Conservation (phyloP, 1,140 invertebrate species). For the Belonocnema kinseyi region DNA sequence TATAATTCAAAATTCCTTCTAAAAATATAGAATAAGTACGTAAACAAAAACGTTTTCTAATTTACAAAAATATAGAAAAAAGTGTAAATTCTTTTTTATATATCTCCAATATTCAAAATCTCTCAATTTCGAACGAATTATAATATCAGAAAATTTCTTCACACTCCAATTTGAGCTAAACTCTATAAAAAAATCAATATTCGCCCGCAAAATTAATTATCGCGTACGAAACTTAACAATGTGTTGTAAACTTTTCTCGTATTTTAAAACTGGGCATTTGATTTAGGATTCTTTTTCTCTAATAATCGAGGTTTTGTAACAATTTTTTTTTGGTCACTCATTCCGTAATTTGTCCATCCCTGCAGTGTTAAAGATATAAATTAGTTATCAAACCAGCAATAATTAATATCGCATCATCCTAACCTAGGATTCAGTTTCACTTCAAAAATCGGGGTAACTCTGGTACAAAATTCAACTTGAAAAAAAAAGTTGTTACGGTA, state of each 20-base stretch:
- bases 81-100: not conserved
- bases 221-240: too few species aligned
- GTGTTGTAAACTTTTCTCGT: not conserved
- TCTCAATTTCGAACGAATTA: not conserved
- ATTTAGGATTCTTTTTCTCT: not conserved
- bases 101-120: not conserved
- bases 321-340: not conserved
- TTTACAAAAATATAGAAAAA: conserved; percentile 10
- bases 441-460: too few species aligned
- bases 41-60: not conserved
- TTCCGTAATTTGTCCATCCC: conserved; percentile 17
- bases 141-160: not conserved
- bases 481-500: not conserved
- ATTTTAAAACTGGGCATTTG: not conserved
- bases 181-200: too few species aligned
- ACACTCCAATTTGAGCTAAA: too few species aligned
- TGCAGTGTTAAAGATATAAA: conserved; percentile 17
- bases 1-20: conserved; percentile 1
- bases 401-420: conserved; percentile 4
- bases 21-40: conserved; percentile 3
- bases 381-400: conserved; percentile 22
- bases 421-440: conserved; percentile 1
- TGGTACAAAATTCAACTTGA: not conserved
- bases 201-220: too few species aligned
- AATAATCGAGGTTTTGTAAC: not conserved